Conservation (phyloP, 2,113 vertebrate genomes). For the Peromyscus californicus region DNA sequence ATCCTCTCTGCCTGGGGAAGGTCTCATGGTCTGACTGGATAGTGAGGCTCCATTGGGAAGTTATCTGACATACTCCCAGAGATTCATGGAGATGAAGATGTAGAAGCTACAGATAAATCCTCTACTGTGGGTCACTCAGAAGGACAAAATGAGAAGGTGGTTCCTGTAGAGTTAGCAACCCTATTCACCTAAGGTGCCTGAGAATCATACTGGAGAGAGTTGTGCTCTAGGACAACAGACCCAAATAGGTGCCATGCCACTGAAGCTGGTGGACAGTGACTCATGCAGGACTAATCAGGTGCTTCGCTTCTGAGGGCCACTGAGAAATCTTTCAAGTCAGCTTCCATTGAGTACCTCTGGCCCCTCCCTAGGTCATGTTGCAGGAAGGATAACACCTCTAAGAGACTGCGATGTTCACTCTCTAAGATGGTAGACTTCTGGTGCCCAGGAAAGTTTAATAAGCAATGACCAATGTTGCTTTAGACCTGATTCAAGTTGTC, state of each 20-base stretch:
- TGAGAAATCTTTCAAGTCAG: neutral
- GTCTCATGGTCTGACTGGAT: neutral
- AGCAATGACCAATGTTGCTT: neutral
- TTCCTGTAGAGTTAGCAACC: neutral
- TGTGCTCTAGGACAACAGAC: neutral
- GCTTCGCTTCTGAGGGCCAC: neutral
- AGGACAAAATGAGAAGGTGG: neutral
- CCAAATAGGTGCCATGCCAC: neutral
- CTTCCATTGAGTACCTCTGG: neutral
- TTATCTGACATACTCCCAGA: neutral
- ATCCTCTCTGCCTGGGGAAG: neutral
- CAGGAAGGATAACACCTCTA: neutral
- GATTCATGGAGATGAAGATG: neutral
- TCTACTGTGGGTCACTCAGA: neutral
- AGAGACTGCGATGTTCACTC: neutral
- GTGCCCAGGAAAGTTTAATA: neutral
- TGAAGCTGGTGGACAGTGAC: neutral
- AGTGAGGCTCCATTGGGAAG: neutral
- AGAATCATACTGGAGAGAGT: neutral
- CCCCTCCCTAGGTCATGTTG: neutral
- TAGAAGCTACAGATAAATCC: neutral
- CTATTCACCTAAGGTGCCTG: neutral
- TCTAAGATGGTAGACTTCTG: neutral
- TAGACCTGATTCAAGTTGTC: neutral
- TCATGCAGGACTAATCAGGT: neutral